These are phyloP conservation scores for Motacilla tschutschensis DNA, from an alignment of 2,113 vertebrate genomes.

Conservation along the genomic window DNA sequence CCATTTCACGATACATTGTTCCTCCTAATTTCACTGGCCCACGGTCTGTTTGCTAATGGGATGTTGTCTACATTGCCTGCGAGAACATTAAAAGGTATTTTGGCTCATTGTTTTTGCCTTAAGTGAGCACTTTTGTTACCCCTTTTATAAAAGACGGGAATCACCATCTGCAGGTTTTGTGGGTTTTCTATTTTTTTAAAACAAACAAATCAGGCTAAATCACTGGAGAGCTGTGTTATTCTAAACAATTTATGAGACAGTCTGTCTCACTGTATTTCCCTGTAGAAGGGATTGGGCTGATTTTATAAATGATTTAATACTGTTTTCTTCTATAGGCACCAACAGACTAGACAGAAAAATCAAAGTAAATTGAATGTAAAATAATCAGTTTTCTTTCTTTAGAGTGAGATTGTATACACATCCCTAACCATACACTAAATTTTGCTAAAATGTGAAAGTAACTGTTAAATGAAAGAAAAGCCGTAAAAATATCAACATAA, in stretches of 20 bases:
- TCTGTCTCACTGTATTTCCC: slow-evolving; percentile 66
- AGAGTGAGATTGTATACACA: background rate
- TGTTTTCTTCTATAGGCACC: slow-evolving; percentile 65
- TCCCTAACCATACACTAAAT: background rate
- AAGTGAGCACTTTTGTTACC: background rate
- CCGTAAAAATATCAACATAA: slow-evolving; percentile 48
- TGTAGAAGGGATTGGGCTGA: slow-evolving; percentile 50
- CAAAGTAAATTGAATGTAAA: slow-evolving; percentile 63
- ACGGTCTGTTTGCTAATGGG: background rate
- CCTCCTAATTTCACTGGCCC: background rate
- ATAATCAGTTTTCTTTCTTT: slow-evolving; percentile 27
- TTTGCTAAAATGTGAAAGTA: background rate
- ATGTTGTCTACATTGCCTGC: background rate
- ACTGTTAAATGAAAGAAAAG: background rate
- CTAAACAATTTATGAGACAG: slow-evolving; percentile 75
- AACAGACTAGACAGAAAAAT: slow-evolving; percentile 62
- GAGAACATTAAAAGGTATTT: background rate
- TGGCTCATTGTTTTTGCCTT: slow-evolving; percentile 7
- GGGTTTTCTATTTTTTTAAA: slow-evolving; percentile 1
- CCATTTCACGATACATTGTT: fast-evolving
- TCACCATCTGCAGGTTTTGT: background rate
- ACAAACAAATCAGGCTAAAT: slow-evolving; percentile 66
- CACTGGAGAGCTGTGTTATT: slow-evolving; percentile 61
- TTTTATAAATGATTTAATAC: slow-evolving; percentile 76
- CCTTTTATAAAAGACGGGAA: background rate